Conservation (phyloP, 2,113 vertebrate species). For the Scomber japonicus region DNA sequence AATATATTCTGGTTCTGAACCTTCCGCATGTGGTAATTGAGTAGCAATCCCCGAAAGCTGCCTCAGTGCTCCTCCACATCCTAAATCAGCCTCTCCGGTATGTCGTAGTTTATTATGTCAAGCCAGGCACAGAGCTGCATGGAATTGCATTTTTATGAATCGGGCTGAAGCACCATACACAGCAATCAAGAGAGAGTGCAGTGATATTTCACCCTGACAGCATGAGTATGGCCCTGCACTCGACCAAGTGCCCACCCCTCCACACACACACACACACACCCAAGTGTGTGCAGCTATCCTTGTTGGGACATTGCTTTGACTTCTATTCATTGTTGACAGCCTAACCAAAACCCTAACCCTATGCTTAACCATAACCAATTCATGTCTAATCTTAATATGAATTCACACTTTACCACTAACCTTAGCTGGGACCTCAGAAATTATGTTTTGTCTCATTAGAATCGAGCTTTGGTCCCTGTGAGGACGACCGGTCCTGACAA, state of each 20-base stretch:
- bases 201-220: constrained; percentile 83
- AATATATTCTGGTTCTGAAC: constrained; percentile 17
- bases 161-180: constrained; percentile 65
- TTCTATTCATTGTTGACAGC: no score
- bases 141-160: constrained; percentile 84
- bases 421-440: no score
- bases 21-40: constrained; percentile 33
- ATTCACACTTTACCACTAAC: no score
- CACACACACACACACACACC: constrained; percentile 37
- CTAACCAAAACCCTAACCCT: no score
- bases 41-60: constrained; percentile 8
- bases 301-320: no score
- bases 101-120: constrained; percentile 59
- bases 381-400: no score
- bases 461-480: no score
- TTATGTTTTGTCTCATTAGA: no score
- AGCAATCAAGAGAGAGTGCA: constrained; percentile 81
- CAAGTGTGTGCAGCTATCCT: no score
- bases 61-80: constrained; percentile 11
- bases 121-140: constrained; percentile 58
- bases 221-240: constrained; percentile 53
- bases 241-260: constrained; percentile 29
- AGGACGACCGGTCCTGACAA: no score
- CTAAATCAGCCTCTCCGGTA: constrained; percentile 61
- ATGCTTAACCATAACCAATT: no score